Base-by-base conservation (phyloP, 2,888 invertebrate genomes). In the Andrena flavipes region DNA sequence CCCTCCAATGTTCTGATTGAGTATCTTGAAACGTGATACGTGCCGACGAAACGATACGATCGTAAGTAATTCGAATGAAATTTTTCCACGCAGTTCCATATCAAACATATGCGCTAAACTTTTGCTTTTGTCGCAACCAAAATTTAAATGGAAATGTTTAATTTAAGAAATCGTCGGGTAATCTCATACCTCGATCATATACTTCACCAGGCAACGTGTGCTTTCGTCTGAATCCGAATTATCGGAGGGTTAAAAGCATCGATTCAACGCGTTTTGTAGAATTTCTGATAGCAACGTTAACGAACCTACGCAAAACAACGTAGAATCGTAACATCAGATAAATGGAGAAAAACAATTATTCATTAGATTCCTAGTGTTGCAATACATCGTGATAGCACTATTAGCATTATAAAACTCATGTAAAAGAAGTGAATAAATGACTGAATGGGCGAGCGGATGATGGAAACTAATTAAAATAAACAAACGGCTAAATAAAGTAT, bases 1-100 rank as follows among this genome's bases (percentile, higher is more conserved):
- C 80, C 80, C 80, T 80, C 80, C 79, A 42, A 78, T 80, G 56
- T 51, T 80, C 64, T 64, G 79, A 70, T 71, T 51, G 35, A 77
- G 59, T 65, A 60, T 10, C 16, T 69, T 59, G 23, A 60, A 64
- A 8, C 33, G 13, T 48, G 48, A 26, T 20, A 23, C 23, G 51
- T 7, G 16, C 42, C 42, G 42, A 51, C 51, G 51, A 20, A 51
- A n/a, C 51, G 51, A 51, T n/a, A 51, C 51, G 16, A 51, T 5
- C 20, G 20, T 42, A 16, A 42, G 4, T 42, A 42, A 42, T 5
- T 42, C 0, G 42, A 42, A 42, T 16, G 4, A 16, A 16, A 16
- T 42, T 5, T 42, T 42, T 16, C 1, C 42, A 5, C 42, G 16
- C 42, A 5, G 16, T 42, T 42, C 16, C 42, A 13, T 42, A 42